phyloP scores from a whole-genome alignment of 1,140 invertebrate genomes.

The Drosophila funebris region DNA sequence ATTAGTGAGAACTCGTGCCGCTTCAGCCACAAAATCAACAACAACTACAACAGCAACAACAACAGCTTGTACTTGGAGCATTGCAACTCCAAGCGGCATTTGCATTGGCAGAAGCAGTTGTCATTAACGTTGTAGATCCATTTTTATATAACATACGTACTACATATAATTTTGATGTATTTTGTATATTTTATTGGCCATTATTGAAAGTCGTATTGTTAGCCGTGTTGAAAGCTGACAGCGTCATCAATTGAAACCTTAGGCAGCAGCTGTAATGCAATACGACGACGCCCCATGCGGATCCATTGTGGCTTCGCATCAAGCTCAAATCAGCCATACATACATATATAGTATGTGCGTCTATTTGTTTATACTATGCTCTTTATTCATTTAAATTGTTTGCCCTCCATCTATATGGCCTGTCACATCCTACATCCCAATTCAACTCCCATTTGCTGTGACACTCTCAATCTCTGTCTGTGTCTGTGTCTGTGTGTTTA shows the following conservation, averaged over 20 bases:
- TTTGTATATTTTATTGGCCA: slow-evolving; percentile 23
- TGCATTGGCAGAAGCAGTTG: slow-evolving; percentile 40
- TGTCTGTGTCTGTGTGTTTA: slow-evolving; percentile 31
- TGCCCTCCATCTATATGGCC: slow-evolving; percentile 44
- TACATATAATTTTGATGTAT: slow-evolving; percentile 21
- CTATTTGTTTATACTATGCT: slow-evolving; percentile 1
- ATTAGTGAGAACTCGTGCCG: slow-evolving; percentile 61
- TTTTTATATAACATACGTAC: slow-evolving; percentile 39
- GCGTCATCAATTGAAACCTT: slow-evolving; percentile 36
- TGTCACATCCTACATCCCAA: slow-evolving; percentile 46
- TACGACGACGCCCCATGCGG: slow-evolving; percentile 6
- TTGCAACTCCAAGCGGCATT: slow-evolving; percentile 32
- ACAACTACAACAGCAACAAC: background rate
- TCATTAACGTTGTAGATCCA: background rate
- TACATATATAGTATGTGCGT: background rate
- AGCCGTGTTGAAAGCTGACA: background rate
- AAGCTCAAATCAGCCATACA: slow-evolving; percentile 1
- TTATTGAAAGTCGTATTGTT: slow-evolving; percentile 29
- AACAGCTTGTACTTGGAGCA: background rate
- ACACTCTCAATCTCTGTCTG: background rate
- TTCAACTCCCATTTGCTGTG: background rate
- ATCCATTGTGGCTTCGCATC: slow-evolving; percentile 23
- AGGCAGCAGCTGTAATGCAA: slow-evolving; percentile 35
- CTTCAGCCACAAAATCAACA: background rate
- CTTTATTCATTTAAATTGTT: slow-evolving; percentile 34